Evolutionary conservation across 2,113 vertebrate genomes (phyloP).

Genomic region (Zosterops hypoxanthus): DNA sequence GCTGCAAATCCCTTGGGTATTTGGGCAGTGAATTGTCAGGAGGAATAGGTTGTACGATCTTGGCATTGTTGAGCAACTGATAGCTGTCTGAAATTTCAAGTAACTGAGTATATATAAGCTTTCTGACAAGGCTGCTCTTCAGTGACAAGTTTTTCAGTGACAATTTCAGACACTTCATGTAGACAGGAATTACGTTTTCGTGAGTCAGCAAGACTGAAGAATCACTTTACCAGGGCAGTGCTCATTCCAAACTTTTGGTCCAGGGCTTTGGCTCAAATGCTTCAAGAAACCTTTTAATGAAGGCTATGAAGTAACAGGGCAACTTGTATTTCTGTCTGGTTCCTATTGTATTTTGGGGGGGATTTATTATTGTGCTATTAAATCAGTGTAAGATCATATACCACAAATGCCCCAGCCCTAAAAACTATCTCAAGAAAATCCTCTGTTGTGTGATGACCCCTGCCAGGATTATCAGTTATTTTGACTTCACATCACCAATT

Average conservation of each 20-base stretch:
- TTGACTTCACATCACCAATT: background rate
- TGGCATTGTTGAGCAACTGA: background rate
- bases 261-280: background rate
- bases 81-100: slow-evolving; percentile 19
- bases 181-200: background rate
- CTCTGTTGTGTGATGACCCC: background rate
- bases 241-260: background rate
- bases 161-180: background rate
- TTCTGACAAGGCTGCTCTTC: background rate
- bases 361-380: background rate
- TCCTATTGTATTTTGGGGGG: background rate
- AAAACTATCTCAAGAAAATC: background rate
- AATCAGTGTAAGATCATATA: background rate
- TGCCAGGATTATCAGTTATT: background rate
- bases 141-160: background rate
- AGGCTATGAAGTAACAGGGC: background rate
- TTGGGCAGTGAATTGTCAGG: background rate
- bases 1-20: background rate
- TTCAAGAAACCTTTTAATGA: background rate
- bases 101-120: background rate
- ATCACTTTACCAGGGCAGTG: background rate
- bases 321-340: background rate
- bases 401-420: background rate
- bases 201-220: background rate
- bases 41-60: background rate